Evolutionary conservation across 2,888 invertebrate genomes (phyloP).

Genomic region (Blastobasis adustella): DNA sequence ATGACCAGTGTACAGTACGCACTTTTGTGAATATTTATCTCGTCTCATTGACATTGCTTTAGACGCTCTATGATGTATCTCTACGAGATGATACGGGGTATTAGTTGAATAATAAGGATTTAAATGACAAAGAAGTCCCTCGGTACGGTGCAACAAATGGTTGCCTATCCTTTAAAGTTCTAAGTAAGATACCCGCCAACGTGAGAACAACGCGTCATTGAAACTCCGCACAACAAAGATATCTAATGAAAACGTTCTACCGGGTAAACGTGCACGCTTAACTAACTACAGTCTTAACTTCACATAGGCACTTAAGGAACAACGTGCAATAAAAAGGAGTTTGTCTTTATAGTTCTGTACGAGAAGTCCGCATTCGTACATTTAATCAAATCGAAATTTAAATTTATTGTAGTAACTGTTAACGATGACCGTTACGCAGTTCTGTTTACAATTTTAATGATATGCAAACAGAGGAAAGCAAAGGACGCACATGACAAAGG

Average conservation of each 20-base stretch:
- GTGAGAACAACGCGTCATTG: constrained; percentile 49
- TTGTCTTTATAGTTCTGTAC: too few relatives aligned
- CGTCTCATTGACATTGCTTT: too few relatives aligned
- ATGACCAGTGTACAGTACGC: too few relatives aligned
- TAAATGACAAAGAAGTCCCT: constrained; percentile 36
- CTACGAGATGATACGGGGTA: constrained; percentile 8
- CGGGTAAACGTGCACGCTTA: constrained; percentile 5
- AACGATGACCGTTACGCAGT: too few relatives aligned
- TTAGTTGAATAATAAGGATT: constrained; percentile 35
- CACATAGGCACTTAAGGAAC: too few relatives aligned
- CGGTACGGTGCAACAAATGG: constrained; percentile 31
- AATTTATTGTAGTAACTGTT: too few relatives aligned
- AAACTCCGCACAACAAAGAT: constrained; percentile 13
- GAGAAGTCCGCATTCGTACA: too few relatives aligned
- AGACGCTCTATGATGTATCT: neutral
- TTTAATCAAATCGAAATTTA: too few relatives aligned
- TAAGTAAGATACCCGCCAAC: constrained; percentile 35
- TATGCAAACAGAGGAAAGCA: constrained; percentile 18
- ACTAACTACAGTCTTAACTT: too few relatives aligned
- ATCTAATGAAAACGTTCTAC: constrained; percentile 7
- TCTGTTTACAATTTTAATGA: constrained; percentile 3
- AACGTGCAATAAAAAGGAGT: too few relatives aligned
- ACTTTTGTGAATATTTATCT: too few relatives aligned
- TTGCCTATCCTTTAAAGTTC: constrained; percentile 35
- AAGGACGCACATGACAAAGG: constrained; percentile 31